Percentiles rank a stretch among this genome's conserved stretches.
Conservation (phyloP, 2,797 vertebrate genomes). For the Heterohyrax brucei region DNA sequence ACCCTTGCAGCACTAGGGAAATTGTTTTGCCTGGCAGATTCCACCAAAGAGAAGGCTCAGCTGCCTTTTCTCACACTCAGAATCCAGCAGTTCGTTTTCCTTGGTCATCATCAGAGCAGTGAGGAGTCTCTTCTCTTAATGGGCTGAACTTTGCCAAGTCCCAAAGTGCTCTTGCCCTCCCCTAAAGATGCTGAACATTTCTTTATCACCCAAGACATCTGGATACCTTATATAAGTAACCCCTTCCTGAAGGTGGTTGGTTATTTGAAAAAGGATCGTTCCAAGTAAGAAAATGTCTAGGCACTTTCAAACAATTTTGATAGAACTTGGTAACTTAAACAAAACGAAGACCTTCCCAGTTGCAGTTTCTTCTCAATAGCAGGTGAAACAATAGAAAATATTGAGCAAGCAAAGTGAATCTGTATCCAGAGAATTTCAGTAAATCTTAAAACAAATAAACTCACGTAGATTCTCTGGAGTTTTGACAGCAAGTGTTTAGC, state of each 20-base stretch:
- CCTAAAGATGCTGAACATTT: conserved; percentile 70
- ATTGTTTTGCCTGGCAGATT: conserved; percentile 83
- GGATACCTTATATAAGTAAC: conserved; percentile 70
- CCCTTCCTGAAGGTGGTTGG: conserved; percentile 54
- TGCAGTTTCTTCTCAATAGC: conserved; percentile 82
- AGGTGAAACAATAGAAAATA: conserved; percentile 90
- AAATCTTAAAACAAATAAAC: conserved; percentile 88
- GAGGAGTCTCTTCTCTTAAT: conserved; percentile 74
- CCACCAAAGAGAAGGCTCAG: conserved; percentile 51
- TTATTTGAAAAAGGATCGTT: conserved; percentile 75
- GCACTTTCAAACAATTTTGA: conserved; percentile 77
- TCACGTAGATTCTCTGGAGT: conserved; percentile 78
- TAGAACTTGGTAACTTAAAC: conserved; percentile 73
- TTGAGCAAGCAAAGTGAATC: conserved; percentile 84
- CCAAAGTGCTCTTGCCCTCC: conserved; percentile 59
- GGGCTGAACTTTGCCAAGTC: conserved; percentile 71
- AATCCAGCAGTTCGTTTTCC: conserved; percentile 75
- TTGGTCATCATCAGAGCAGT: conserved; percentile 73
- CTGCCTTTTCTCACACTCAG: conserved; percentile 77
- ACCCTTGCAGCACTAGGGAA: not conserved
- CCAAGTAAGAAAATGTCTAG: conserved; percentile 70
- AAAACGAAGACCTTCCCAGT: conserved; percentile 71
- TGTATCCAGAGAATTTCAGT: conserved; percentile 85
- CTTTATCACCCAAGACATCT: conserved; percentile 78
- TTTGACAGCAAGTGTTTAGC: conserved; percentile 78